phyloP scores from a whole-genome alignment of 2,797 vertebrate genomes.

The Champsocephalus gunnari region DNA sequence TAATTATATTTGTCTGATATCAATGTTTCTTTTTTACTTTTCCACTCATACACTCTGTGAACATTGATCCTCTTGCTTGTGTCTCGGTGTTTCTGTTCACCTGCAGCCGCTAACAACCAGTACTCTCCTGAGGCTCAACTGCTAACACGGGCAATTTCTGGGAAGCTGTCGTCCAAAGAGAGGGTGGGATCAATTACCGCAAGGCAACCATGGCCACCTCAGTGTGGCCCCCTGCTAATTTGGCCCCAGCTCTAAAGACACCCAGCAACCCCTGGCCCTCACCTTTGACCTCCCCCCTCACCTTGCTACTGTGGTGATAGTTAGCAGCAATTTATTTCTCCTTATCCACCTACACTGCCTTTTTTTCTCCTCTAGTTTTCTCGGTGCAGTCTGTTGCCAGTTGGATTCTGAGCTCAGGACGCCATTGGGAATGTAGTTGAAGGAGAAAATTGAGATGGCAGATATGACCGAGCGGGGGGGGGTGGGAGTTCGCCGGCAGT shows the following conservation, averaged over 20 bases:
- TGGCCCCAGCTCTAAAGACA: slow-evolving; percentile 50
- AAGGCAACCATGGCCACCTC: slow-evolving; percentile 37
- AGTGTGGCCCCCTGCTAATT: slow-evolving; percentile 49
- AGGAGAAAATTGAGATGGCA: slow-evolving; percentile 7
- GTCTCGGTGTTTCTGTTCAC: slow-evolving; percentile 9
- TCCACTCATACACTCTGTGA: background rate
- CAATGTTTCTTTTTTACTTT: background rate
- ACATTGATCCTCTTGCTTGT: background rate
- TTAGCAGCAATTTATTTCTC: slow-evolving; percentile 49
- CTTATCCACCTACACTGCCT: slow-evolving; percentile 26
- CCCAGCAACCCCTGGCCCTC: slow-evolving; percentile 29
- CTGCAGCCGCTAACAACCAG: slow-evolving; percentile 31
- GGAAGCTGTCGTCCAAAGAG: slow-evolving; percentile 35
- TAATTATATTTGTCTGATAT: background rate
- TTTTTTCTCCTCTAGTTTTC: slow-evolving; percentile 20
- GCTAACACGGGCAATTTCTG: slow-evolving; percentile 54
- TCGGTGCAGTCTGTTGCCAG: background rate
- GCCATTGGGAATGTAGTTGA: slow-evolving; percentile 30
- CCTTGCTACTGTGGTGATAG: slow-evolving; percentile 57
- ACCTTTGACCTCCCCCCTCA: slow-evolving; percentile 57
- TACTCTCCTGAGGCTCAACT: slow-evolving; percentile 40
- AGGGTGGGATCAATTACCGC: slow-evolving; percentile 64
- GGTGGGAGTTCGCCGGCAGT: background rate
- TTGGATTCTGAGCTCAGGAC: slow-evolving; percentile 34
- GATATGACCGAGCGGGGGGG: background rate